phyloP scores from a whole-genome alignment of 2,888 invertebrate genomes.

The Perizoma affinitatum region DNA sequence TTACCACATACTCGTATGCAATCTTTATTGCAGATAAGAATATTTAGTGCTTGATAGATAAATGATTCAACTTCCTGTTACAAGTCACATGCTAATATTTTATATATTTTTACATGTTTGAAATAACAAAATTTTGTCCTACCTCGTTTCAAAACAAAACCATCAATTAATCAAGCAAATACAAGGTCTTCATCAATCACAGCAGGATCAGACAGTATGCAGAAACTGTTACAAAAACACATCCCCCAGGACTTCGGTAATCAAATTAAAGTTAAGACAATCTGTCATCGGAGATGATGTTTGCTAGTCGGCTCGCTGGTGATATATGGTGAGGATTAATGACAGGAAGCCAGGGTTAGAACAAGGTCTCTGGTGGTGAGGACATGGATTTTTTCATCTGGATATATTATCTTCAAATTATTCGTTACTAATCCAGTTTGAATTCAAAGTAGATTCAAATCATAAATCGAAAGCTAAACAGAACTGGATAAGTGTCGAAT shows the following conservation, averaged over 20 bases:
- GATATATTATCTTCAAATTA: background rate
- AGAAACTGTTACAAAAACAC: conserved; percentile 40
- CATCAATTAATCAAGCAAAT: conserved; percentile 34
- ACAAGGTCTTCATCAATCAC: conserved; percentile 36
- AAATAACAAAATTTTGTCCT: conserved; percentile 1
- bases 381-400: conserved; percentile 8
- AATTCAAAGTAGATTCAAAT: too few species aligned
- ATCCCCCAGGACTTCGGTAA: conserved; percentile 43
- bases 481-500: too few species aligned
- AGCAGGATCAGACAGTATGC: conserved; percentile 31
- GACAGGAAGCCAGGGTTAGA: conserved; percentile 55
- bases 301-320: conserved; percentile 35
- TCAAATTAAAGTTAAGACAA: conserved; percentile 69
- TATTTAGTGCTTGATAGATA: too few species aligned
- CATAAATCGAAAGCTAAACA: too few species aligned
- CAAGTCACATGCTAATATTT: too few species aligned
- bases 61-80: too few species aligned
- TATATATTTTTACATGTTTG: background rate
- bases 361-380: conserved; percentile 17
- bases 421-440: too few species aligned
- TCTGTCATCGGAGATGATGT: conserved; percentile 63
- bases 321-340: conserved; percentile 49
- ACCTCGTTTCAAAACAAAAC: conserved; percentile 11
- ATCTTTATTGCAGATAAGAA: too few species aligned
- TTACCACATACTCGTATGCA: too few species aligned